These are phyloP conservation scores for Perca fluviatilis DNA, from an alignment of 2,113 vertebrate species.

Conservation along the genomic window DNA sequence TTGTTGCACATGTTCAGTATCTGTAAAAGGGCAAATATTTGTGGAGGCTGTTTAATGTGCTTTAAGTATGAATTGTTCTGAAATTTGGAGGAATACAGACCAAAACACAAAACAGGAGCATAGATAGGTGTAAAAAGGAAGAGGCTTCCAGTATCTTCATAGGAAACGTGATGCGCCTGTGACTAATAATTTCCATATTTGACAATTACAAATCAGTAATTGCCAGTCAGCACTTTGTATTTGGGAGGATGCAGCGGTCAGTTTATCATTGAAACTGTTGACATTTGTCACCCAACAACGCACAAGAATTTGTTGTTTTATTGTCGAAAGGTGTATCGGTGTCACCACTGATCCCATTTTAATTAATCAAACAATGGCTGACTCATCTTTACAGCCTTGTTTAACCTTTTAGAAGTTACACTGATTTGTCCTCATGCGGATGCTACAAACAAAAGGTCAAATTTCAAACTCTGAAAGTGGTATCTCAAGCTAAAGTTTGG, in stretches of 20 bases:
- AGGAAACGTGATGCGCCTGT: neutral
- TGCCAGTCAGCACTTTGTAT: neutral
- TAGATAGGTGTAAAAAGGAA: neutral
- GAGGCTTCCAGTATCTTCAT: neutral
- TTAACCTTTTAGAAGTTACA: neutral
- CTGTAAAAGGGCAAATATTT: constrained; percentile 27
- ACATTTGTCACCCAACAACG: neutral
- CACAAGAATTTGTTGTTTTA: neutral
- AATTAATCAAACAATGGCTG: constrained; percentile 1
- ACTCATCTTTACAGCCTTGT: constrained; percentile 1
- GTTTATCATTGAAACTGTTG: neutral
- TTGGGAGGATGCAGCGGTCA: neutral
- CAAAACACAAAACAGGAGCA: neutral
- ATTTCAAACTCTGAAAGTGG: neutral
- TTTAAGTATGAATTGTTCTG: constrained; percentile 6
- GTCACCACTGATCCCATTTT: neutral
- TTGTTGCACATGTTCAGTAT: constrained; percentile 1
- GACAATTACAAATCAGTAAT: neutral
- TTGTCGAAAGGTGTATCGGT: neutral
- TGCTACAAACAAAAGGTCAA: neutral
- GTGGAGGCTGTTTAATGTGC: constrained; percentile 7
- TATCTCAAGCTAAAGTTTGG: neutral
- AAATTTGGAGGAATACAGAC: neutral
- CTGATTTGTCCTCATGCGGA: neutral
- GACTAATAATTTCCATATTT: neutral